Conservation (phyloP, 2,113 vertebrate genomes). For the Cyanoramphus novaezelandiae region DNA sequence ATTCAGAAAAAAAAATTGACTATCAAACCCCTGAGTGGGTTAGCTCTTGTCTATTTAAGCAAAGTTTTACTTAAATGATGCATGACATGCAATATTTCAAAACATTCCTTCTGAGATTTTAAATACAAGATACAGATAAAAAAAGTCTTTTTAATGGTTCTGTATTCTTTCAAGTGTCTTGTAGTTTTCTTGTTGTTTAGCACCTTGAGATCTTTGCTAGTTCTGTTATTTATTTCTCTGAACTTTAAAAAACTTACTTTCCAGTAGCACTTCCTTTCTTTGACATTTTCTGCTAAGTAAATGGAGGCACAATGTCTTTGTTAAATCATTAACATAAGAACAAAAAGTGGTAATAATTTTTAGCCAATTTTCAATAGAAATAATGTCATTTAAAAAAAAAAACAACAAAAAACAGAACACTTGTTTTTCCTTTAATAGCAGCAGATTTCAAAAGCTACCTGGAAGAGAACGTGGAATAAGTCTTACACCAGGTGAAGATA, state of each 20-base stretch:
- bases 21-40: slow-evolving; percentile 14
- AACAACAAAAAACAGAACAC: rapidly evolving
- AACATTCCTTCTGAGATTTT: not conserved
- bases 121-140: not conserved
- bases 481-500: not conserved
- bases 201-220: not conserved
- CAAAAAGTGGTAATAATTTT: not conserved
- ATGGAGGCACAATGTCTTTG: not conserved
- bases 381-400: not conserved
- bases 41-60: slow-evolving; percentile 32
- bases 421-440: not conserved
- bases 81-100: not conserved
- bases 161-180: not conserved
- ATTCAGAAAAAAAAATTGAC: slow-evolving; percentile 46
- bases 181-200: not conserved
- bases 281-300: not conserved
- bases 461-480: not conserved
- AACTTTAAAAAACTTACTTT: not conserved
- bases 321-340: not conserved
- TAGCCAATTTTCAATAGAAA: not conserved
- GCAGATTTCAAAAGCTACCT: not conserved
- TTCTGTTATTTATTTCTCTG: not conserved
- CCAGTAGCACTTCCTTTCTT: not conserved
- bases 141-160: not conserved
- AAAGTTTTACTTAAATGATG: slow-evolving; percentile 48